Percentiles rank a stretch among this genome's conserved stretches.
Conservation (phyloP, 2,888 invertebrate genomes). For the Horisme vitalbata region DNA sequence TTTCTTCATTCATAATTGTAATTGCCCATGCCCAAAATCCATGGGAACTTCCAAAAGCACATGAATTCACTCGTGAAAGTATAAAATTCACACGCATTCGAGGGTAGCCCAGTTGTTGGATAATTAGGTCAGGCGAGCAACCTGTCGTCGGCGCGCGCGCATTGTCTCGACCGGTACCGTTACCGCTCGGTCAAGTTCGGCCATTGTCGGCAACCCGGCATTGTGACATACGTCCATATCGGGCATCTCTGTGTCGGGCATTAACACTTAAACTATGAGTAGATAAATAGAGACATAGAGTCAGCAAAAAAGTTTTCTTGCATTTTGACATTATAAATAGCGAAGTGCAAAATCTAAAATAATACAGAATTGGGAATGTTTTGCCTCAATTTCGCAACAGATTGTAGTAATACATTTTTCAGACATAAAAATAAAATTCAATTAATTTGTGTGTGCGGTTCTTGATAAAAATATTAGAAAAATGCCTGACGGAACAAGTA, state of each 20-base stretch:
- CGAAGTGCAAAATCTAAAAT: too few species aligned
- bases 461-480: too few species aligned
- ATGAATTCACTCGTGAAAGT: slow-evolving; percentile 56
- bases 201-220: slow-evolving; percentile 60
- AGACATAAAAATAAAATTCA: too few species aligned
- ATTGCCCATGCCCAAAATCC: slow-evolving; percentile 22
- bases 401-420: too few species aligned
- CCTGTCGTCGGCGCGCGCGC: slow-evolving; percentile 76
- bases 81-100: slow-evolving; percentile 68
- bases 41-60: slow-evolving; percentile 30
- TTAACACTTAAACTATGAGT: slow-evolving; percentile 19
- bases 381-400: too few species aligned
- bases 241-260: too few species aligned
- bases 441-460: too few species aligned
- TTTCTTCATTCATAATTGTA: slow-evolving; percentile 11
- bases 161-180: slow-evolving; percentile 73
- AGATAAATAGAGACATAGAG: slow-evolving; percentile 2
- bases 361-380: too few species aligned
- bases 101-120: slow-evolving; percentile 69
- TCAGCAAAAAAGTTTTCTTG: slow-evolving; percentile 1
- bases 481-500: too few species aligned
- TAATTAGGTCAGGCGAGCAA: slow-evolving; percentile 81
- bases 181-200: slow-evolving; percentile 77
- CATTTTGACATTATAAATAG: too few species aligned
- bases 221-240: slow-evolving; percentile 59